Base-by-base conservation (phyloP, 53 echinoderm and acorn worm genomes). In the Arbacia lixula region DNA sequence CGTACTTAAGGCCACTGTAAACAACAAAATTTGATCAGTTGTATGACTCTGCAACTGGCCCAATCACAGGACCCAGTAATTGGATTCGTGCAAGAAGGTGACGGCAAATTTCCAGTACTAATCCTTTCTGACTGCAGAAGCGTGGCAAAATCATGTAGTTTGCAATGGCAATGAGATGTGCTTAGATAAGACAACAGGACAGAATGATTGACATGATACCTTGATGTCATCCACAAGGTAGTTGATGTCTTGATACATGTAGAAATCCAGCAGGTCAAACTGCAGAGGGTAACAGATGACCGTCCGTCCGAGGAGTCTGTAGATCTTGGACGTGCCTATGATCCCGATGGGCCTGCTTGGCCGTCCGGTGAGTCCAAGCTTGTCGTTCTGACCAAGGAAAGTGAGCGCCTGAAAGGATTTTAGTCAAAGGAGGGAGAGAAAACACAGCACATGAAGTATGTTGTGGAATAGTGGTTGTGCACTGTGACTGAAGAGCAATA, bases 211-310 rank as follows among this genome's bases (percentile, higher is more conserved):
- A 6, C 64, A 16, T 32, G n/a, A 17, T 89, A 99, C 99, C 95
- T 95, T 95, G 2, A 99, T 88, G 21, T 99, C 99, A 82, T 99
- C 99, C 20, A 99, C 88, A 0, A 99, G 83, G 2, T 92, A 58
- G 34, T 87, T 88, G 68, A 95, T 78, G 56, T 99, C 99, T 37
- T 99, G 95, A 57, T 95, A 94, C 99, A 99, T 95, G 78, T 99
- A 99, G 89, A 99, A 99, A 63, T 99, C 99, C 11, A 90, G 85
- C 63, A 86, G 73, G 34, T 99, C 99, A 95, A 99, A 99, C 85
- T 92, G 92, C 37, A 95, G 65, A 2, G 99, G 99, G 39, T 99
- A 95, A 38, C 99, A 99, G 30, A 99, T 83, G 31, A 99, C 88
- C 19, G 99, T 99, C n/a, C 84, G 65, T 51, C 99, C 99, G 0